A percentile compares a stretch with the other conserved stretches of the same genome.
phyloP scores from a whole-genome alignment of 2,888 invertebrate genomes.

The Meta bourneti region DNA sequence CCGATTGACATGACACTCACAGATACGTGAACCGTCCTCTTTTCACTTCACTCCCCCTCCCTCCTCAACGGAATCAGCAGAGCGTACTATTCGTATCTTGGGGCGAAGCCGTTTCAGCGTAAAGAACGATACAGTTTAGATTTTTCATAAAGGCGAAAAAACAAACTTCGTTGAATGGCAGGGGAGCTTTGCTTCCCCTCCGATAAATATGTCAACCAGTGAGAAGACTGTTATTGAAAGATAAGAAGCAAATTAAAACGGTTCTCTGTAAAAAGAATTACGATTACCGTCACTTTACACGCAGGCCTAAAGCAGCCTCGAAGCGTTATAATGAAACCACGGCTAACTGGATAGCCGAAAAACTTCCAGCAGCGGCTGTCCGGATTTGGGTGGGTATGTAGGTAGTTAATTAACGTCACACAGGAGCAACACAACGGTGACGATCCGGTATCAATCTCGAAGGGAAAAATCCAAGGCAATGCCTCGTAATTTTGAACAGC shows the following conservation, averaged over 20 bases:
- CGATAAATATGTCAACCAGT: background rate
- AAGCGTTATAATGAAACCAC: too few relatives aligned
- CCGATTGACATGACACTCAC: background rate
- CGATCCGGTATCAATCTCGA: too few relatives aligned
- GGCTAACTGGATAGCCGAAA: too few relatives aligned
- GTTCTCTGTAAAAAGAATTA: background rate
- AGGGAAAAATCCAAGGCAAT: too few relatives aligned
- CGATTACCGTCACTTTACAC: too few relatives aligned
- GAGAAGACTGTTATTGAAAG: background rate
- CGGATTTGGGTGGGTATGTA: too few relatives aligned
- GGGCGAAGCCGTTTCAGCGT: background rate
- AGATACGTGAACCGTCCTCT: background rate
- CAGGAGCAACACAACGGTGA: too few relatives aligned
- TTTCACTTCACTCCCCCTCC: background rate
- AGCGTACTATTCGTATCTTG: background rate
- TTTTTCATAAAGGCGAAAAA: background rate
- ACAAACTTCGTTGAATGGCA: background rate
- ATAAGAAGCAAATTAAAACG: background rate
- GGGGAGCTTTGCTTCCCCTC: background rate
- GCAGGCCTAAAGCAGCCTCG: too few relatives aligned
- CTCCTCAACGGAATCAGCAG: background rate
- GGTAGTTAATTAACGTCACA: too few relatives aligned
- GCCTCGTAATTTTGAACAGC: too few relatives aligned
- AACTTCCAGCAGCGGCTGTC: too few relatives aligned
- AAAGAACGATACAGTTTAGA: background rate